Evolutionary conservation across 2,888 invertebrate genomes (phyloP).

Genomic region (Periphyllus acericola): DNA sequence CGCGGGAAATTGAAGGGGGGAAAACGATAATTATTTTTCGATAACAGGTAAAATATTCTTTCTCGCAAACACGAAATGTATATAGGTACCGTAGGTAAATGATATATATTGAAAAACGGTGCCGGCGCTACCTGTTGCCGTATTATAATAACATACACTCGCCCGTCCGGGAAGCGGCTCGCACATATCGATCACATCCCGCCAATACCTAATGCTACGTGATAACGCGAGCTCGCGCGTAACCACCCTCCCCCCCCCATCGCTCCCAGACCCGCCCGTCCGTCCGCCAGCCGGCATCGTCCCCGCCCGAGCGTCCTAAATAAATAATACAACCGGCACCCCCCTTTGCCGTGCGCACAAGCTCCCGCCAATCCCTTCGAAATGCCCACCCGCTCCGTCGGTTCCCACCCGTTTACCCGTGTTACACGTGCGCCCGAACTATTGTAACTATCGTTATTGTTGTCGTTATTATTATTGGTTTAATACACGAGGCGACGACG

Average conservation of each 20-base stretch:
- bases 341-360: too few relatives aligned
- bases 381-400: neutral
- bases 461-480: too few relatives aligned
- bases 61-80: too few relatives aligned
- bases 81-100: too few relatives aligned
- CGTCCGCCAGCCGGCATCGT: too few relatives aligned
- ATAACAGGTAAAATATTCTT: neutral
- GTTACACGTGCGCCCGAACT: too few relatives aligned
- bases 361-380: neutral
- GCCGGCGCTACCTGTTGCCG: neutral
- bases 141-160: neutral
- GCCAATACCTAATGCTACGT: neutral
- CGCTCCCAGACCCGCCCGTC: too few relatives aligned
- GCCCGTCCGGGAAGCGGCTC: neutral
- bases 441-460: too few relatives aligned
- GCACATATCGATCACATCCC: neutral
- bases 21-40: neutral
- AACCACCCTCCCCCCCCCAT: neutral
- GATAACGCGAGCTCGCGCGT: constrained; percentile 8
- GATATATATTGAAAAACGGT: too few relatives aligned
- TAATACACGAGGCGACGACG: too few relatives aligned
- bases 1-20: neutral
- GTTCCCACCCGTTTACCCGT: too few relatives aligned
- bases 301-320: neutral
- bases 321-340: constrained; percentile 14